Evolutionary conservation across 2,797 vertebrate genomes (phyloP).

Genomic region (Myripristis murdjan): DNA sequence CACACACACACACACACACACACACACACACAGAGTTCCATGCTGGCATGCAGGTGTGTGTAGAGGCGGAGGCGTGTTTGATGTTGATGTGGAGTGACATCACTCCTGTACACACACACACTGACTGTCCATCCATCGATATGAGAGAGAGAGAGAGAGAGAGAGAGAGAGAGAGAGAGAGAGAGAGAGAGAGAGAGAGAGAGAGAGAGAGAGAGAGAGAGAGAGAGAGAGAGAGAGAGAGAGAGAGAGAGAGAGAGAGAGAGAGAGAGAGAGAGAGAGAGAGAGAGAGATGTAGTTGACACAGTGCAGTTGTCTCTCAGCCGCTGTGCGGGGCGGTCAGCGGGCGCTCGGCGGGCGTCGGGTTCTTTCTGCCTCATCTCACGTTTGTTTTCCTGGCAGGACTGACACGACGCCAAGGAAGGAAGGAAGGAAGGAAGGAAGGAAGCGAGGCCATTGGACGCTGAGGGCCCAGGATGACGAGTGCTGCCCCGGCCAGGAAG

Average conservation of each 20-base stretch:
- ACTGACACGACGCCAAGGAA: slow-evolving; percentile 38
- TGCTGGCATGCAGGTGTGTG: background rate
- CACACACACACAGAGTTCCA: slow-evolving; percentile 1
- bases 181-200: background rate
- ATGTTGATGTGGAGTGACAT: slow-evolving; percentile 47
- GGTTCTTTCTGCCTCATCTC: slow-evolving; percentile 12
- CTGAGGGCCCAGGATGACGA: slow-evolving; percentile 87
- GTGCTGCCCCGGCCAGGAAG: slow-evolving; percentile 90
- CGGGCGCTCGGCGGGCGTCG: background rate
- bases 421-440: slow-evolving; percentile 12
- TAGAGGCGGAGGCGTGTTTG: slow-evolving; percentile 22
- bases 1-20: background rate
- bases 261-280: too few species aligned
- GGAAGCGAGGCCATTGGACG: background rate
- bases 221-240: slow-evolving; percentile 4
- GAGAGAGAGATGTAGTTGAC: too few species aligned
- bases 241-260: too few species aligned
- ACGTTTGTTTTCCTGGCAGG: slow-evolving; percentile 72
- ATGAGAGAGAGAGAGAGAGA: slow-evolving; percentile 15
- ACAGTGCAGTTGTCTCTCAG: slow-evolving; percentile 42
- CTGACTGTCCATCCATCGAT: slow-evolving; percentile 61
- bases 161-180: background rate
- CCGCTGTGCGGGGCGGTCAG: slow-evolving; percentile 27
- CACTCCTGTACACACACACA: slow-evolving; percentile 2
- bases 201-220: background rate